These are phyloP conservation scores for Eucidaris tribuloides DNA, from an alignment of 35 echinoderm and acorn worm species.

Conservation along the genomic window DNA sequence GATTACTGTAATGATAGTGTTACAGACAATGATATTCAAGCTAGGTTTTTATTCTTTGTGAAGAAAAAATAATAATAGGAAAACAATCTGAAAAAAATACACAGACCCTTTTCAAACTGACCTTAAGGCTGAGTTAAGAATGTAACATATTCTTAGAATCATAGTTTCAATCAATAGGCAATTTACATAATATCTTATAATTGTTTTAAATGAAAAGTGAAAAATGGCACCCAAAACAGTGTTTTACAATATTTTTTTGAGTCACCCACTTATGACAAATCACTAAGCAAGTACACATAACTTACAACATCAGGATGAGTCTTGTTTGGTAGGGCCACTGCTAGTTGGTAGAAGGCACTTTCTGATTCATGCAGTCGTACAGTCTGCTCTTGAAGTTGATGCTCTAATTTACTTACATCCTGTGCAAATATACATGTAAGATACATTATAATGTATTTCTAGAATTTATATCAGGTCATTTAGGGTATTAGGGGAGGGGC, in stretches of 20 bases:
- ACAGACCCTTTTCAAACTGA: too few species aligned
- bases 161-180: background rate
- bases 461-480: background rate
- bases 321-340: constrained; percentile 65
- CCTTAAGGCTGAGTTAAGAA: background rate
- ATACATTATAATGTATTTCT: background rate
- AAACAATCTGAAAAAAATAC: too few species aligned
- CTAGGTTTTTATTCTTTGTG: background rate
- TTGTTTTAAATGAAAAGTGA: background rate
- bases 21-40: background rate
- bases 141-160: background rate
- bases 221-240: background rate
- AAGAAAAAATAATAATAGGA: background rate
- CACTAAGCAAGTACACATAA: too few species aligned
- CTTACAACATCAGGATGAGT: constrained; percentile 86
- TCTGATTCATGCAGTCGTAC: constrained; percentile 31
- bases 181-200: background rate
- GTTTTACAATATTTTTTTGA: background rate
- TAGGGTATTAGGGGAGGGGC: background rate
- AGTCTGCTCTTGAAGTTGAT: background rate
- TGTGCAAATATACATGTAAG: background rate
- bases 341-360: constrained; percentile 47
- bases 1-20: background rate
- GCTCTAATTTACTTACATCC: background rate
- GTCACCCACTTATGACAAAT: too few species aligned